Evolutionary conservation across 2,797 vertebrate genomes (phyloP), one percentile per base, ranked within the genome.

Genomic region (Sparus aurata): DNA sequence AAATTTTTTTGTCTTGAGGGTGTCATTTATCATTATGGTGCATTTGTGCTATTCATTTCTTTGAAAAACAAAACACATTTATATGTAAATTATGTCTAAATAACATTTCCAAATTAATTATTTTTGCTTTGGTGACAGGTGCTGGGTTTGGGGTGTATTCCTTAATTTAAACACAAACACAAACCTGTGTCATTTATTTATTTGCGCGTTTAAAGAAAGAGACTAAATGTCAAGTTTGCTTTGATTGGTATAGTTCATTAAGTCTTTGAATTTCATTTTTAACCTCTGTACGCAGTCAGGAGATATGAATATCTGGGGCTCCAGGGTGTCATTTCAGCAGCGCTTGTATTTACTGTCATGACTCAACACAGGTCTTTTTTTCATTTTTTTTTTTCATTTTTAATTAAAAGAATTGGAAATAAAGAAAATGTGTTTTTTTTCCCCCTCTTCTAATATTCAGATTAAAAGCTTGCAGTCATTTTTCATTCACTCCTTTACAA

Each of bases 31-130:
- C 89, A 94, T 94, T 91, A 84, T 84, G 90, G 92, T 92, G 92
- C 93, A 95, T 96, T 94, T 95, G 90, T 80, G 85, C 95, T 95
- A 93, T 95, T 90, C 91, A 94, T 93, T 92, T 91, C 85, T 94
- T 93, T 92, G 86, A 85, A 90, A 90, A 94, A 93, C 90, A 94
- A 96, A 95, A 93, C 91, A 91, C 95, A 97, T 98, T 97, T 97
- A 96, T 96, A 97, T 97, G 96, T 95, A 97, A 98, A 97, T 97
- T 87, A 95, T 96, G 95, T 93, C 94, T 92, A 95, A 96, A 95
- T 95, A 96, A 95, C 94, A 95, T 95, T 91, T 87, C 89, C 92
- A 95, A 95, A 96, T 96, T 94, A 95, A 95, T 95, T 93, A 90
- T 92, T 82, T 82, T 89, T 75, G 79, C 73, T 69, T 71, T 77